phyloP scores from a whole-genome alignment of 35 echinoderm and acorn worm genomes.

The Ophioderma brevispina region DNA sequence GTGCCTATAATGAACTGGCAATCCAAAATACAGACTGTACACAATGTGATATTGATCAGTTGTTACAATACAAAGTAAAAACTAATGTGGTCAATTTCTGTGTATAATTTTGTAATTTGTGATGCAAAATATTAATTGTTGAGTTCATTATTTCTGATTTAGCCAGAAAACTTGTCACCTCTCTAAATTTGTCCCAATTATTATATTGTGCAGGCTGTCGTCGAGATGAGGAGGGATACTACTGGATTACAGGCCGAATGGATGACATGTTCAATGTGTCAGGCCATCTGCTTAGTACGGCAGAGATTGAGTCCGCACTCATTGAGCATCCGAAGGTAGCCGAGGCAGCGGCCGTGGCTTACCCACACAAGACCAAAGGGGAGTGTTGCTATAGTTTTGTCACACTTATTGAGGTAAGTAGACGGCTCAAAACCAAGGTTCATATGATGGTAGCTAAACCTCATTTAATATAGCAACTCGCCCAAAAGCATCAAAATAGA shows the following conservation, averaged over 20 bases:
- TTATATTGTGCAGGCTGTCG: slow-evolving; percentile 56
- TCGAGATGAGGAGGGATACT: slow-evolving; percentile 92
- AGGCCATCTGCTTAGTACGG: slow-evolving; percentile 97
- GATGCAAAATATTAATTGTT: no score
- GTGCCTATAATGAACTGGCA: no score
- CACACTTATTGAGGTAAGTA: slow-evolving; percentile 78
- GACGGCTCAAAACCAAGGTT: neutral
- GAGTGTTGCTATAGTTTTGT: slow-evolving; percentile 96
- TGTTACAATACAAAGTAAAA: no score
- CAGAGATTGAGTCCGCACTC: slow-evolving; percentile 89
- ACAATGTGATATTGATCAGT: no score
- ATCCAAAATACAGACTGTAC: no score
- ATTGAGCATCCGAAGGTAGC: slow-evolving; percentile 81
- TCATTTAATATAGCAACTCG: no score
- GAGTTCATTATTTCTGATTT: no score
- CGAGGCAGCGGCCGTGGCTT: slow-evolving; percentile 85
- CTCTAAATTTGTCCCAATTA: neutral
- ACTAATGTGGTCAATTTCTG: no score
- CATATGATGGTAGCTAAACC: no score
- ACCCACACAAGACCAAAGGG: slow-evolving; percentile 88
- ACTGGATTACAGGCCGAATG: slow-evolving; percentile 96
- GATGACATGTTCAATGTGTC: slow-evolving; percentile 99
- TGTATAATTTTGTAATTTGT: no score
- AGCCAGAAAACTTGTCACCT: neutral
- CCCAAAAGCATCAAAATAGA: no score